Evolutionary conservation across 2,888 invertebrate species (phyloP).

Genomic region (Yponomeuta cagnagella): DNA sequence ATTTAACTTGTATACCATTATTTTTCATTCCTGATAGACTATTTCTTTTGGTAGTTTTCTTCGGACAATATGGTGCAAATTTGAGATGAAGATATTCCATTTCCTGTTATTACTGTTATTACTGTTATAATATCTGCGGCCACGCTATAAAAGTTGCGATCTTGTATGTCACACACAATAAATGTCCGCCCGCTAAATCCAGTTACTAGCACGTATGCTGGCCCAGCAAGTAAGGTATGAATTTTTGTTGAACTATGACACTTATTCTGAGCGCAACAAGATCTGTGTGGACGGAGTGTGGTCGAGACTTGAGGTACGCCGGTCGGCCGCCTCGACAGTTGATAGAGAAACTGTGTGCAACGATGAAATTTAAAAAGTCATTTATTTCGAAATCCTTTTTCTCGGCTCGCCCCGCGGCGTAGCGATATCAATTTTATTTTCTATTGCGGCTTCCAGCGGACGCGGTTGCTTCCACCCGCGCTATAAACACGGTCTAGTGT

Average conservation of each 20-base stretch:
- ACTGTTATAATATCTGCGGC: constrained; percentile 40
- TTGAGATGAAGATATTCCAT: constrained; percentile 2
- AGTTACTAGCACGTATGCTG: constrained; percentile 17
- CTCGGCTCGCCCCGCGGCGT: constrained; percentile 66
- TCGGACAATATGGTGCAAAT: neutral
- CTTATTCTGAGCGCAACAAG: neutral
- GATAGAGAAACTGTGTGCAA: constrained; percentile 76
- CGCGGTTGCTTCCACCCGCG: constrained; percentile 12
- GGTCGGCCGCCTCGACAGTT: constrained; percentile 68
- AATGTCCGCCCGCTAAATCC: constrained; percentile 19
- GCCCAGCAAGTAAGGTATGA: neutral
- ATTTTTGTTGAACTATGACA: neutral
- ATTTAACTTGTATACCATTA: too few species aligned
- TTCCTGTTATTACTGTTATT: constrained; percentile 6
- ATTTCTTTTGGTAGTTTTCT: too few species aligned
- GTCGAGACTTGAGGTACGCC: constrained; percentile 62
- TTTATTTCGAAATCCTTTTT: constrained; percentile 75
- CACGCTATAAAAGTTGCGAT: constrained; percentile 59
- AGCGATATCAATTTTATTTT: constrained; percentile 74
- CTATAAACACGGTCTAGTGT: constrained; percentile 11
- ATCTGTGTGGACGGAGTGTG: neutral
- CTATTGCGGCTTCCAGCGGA: constrained; percentile 56
- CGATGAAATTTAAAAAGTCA: constrained; percentile 77
- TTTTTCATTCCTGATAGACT: too few species aligned
- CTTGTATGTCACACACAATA: constrained; percentile 50